Percentiles rank a stretch among this genome's conserved stretches.
phyloP scores from a whole-genome alignment of 2,888 invertebrate genomes.

The Erebia aethiops region DNA sequence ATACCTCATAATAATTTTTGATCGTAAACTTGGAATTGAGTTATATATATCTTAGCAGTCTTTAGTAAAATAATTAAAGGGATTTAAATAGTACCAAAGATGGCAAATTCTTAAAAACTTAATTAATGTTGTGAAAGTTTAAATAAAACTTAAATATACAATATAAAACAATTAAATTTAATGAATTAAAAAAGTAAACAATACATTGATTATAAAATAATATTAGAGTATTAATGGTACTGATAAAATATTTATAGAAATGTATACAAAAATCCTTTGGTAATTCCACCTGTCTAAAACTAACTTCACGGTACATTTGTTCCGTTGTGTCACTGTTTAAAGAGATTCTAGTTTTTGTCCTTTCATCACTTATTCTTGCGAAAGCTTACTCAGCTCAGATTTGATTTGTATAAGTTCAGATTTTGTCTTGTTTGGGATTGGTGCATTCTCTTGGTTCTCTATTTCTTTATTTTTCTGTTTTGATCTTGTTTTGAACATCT shows the following conservation, averaged over 20 bases:
- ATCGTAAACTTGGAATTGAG: no score
- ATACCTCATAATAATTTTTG: no score
- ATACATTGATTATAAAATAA: neutral
- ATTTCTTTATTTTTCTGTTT: conserved; percentile 55
- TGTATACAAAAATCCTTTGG: conserved; percentile 14
- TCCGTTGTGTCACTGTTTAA: neutral
- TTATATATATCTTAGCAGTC: no score
- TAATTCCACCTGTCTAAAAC: neutral
- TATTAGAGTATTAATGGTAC: conserved; percentile 20
- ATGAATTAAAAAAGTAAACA: neutral
- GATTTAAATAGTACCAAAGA: no score
- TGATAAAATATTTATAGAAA: neutral
- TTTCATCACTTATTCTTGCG: neutral
- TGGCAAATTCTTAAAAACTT: no score
- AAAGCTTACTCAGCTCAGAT: neutral
- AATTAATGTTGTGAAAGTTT: neutral
- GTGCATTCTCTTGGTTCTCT: conserved; percentile 25
- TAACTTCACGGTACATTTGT: neutral
- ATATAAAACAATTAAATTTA: conserved; percentile 1
- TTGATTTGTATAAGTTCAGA: conserved; percentile 5
- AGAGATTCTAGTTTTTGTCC: neutral
- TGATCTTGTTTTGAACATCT: conserved; percentile 78
- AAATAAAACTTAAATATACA: neutral
- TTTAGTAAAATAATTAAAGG: no score
- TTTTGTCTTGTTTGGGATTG: neutral